These are phyloP conservation scores for Drosophila pseudotakahashii DNA, from an alignment of 2,888 invertebrate species.

Conservation along the genomic window DNA sequence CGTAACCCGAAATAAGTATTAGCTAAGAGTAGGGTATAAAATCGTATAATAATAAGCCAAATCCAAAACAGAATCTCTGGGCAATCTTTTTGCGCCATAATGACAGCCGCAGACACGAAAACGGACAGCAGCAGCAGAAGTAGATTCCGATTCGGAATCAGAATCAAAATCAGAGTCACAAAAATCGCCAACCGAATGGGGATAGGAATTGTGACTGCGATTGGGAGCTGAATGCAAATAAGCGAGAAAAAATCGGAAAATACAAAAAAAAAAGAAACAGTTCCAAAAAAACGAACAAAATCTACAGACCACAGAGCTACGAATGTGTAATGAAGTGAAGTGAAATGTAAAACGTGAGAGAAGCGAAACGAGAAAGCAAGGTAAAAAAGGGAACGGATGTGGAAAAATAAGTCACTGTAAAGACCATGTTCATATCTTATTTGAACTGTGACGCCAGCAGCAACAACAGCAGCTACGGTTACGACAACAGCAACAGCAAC, in stretches of 20 bases:
- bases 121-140: constrained; percentile 12
- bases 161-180: constrained; percentile 11
- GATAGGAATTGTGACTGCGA: constrained; percentile 2
- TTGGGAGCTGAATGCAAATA: constrained; percentile 23
- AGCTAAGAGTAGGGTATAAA: constrained; percentile 4
- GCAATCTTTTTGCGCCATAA: constrained; percentile 53
- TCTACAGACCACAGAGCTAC: not conserved
- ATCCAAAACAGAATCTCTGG: constrained; percentile 34
- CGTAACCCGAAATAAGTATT: not conserved
- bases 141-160: constrained; percentile 1
- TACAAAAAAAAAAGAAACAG: not conserved
- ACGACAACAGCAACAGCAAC: constrained; percentile 15
- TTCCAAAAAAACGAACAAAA: constrained; percentile 17
- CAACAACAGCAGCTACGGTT: constrained; percentile 25
- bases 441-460: constrained; percentile 61
- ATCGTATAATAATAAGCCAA: constrained; percentile 14
- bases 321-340: constrained; percentile 56
- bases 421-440: constrained; percentile 77
- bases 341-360: constrained; percentile 35
- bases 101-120: constrained; percentile 46
- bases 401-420: constrained; percentile 13
- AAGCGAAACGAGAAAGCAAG: not conserved
- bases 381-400: constrained; percentile 2
- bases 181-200: constrained; percentile 20
- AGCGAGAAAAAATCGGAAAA: not conserved